Percentiles rank a stretch among this genome's conserved stretches.
Conservation (phyloP, 2,888 invertebrate species). For the Zootermopsis nevadensis region DNA sequence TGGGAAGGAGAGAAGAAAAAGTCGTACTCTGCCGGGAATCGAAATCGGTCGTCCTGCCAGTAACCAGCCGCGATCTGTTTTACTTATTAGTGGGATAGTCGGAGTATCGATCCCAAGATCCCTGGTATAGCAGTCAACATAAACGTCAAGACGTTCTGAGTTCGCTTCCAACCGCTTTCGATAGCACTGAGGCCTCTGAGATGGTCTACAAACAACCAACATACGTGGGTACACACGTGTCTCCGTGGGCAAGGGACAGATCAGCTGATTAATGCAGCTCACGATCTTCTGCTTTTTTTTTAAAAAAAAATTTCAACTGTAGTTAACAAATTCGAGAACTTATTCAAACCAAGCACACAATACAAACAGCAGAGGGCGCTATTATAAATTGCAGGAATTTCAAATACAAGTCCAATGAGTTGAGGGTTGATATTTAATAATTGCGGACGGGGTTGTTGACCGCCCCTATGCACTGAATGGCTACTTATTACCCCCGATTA, state of each 20-base stretch:
- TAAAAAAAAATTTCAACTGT: constrained; percentile 9
- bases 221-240: no score
- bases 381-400: constrained; percentile 6
- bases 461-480: constrained; percentile 15
- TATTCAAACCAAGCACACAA: constrained; percentile 22
- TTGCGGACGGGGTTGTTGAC: constrained; percentile 31
- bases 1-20: no score
- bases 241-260: background rate
- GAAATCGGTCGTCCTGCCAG: no score
- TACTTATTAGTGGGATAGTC: no score
- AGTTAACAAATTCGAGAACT: constrained; percentile 35
- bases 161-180: no score
- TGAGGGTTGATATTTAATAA: constrained; percentile 27
- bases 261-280: background rate
- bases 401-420: constrained; percentile 16
- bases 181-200: no score
- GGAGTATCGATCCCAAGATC: background rate
- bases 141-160: no score
- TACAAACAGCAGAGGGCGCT: constrained; percentile 7
- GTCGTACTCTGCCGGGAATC: no score
- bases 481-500: constrained; percentile 35
- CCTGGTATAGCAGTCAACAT: no score
- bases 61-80: no score
- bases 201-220: no score
- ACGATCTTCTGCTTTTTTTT: background rate